Evolutionary conservation across 2,113 vertebrate genomes (phyloP).

Genomic region (Paraplagusia blochii): DNA sequence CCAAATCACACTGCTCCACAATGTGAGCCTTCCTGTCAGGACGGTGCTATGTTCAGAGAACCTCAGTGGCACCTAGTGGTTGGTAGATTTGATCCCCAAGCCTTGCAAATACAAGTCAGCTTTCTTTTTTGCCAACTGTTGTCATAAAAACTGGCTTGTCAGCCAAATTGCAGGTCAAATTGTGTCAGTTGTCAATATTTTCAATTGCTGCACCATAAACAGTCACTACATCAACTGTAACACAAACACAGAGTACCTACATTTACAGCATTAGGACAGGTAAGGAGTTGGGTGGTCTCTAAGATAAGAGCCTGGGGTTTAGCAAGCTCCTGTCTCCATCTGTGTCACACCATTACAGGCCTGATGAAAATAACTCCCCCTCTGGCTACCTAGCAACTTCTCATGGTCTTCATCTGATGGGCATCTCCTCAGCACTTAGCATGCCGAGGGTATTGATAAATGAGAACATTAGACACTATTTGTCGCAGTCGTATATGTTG

Average conservation of each 20-base stretch:
- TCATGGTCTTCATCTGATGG: slow-evolving; percentile 46
- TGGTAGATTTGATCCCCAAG: too few relatives aligned
- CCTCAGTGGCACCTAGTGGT: too few relatives aligned
- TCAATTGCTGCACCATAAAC: too few relatives aligned
- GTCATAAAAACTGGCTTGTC: too few relatives aligned
- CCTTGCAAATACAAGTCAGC: too few relatives aligned
- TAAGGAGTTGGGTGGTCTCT: not conserved
- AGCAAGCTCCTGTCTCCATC: too few relatives aligned
- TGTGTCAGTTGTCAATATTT: too few relatives aligned
- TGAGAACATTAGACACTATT: slow-evolving; percentile 26
- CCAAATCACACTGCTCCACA: too few relatives aligned
- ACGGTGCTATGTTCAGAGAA: too few relatives aligned
- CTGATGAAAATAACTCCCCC: slow-evolving; percentile 35
- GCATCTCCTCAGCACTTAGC: slow-evolving; percentile 35
- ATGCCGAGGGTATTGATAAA: slow-evolving; percentile 13
- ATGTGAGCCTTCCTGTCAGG: too few relatives aligned
- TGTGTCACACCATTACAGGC: slow-evolving; percentile 41
- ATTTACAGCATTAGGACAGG: not conserved
- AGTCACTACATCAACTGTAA: not conserved
- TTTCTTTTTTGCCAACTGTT: too few relatives aligned
- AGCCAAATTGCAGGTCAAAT: too few relatives aligned
- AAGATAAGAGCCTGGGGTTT: not conserved
- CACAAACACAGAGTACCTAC: not conserved
- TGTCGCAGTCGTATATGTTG: slow-evolving; percentile 37
- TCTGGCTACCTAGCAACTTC: slow-evolving; percentile 70